phyloP scores from a whole-genome alignment of 2,113 vertebrate genomes.

The Argyrosomus japonicus region DNA sequence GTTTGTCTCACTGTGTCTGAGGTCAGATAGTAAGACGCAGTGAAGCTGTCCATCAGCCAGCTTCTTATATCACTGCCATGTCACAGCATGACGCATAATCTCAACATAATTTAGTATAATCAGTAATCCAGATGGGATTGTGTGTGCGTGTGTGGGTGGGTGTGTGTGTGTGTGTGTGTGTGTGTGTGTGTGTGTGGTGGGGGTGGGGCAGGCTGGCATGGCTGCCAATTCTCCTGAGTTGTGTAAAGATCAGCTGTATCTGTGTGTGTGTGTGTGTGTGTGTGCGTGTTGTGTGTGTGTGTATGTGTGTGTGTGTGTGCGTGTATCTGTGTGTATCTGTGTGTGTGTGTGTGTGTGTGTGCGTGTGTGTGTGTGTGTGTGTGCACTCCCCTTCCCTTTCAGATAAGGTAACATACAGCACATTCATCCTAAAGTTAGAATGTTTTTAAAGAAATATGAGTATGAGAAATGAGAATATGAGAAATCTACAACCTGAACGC shows the following conservation, averaged over 20 bases:
- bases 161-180: background rate
- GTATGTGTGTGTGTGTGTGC: background rate
- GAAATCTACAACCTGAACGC: too few species aligned
- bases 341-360: background rate
- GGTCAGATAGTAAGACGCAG: background rate
- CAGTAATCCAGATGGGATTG: slow-evolving; percentile 53
- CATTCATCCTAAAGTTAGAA: too few species aligned
- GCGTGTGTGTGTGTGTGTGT: background rate
- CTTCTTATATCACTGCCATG: slow-evolving; percentile 23
- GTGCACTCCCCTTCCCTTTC: background rate
- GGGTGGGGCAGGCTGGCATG: slow-evolving; percentile 28
- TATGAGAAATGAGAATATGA: too few species aligned
- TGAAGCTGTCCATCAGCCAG: background rate
- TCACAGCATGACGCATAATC: slow-evolving; percentile 24
- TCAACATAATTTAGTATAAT: slow-evolving; percentile 41
- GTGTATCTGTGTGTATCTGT: too few species aligned
- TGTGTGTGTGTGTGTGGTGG: background rate
- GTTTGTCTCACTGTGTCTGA: background rate
- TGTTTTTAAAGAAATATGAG: too few species aligned
- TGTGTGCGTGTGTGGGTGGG: slow-evolving; percentile 11
- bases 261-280: background rate
- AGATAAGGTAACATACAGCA: background rate
- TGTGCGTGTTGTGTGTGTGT: too few species aligned
- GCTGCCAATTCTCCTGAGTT: slow-evolving; percentile 49
- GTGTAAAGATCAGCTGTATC: slow-evolving; percentile 49